These are phyloP conservation scores for Brachionichthys hirsutus DNA, from an alignment of 2,113 vertebrate genomes.

Conservation along the genomic window DNA sequence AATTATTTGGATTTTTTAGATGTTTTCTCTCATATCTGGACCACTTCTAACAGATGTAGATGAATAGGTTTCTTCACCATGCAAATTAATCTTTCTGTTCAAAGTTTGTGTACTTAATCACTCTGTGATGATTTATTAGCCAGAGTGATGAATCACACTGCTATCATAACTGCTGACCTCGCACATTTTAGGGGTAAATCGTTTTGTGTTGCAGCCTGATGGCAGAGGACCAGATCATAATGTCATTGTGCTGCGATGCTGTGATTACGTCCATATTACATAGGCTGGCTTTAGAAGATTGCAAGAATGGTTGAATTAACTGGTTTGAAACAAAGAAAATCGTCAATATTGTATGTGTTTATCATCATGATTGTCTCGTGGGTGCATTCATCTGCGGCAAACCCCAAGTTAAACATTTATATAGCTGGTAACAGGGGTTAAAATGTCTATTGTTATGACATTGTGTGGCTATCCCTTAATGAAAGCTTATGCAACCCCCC, in stretches of 20 bases:
- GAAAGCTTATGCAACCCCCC: too few species aligned
- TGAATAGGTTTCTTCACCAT: conserved; percentile 28
- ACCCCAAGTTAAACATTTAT: background rate
- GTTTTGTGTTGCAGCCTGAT: conserved; percentile 54
- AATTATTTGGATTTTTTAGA: conserved; percentile 25
- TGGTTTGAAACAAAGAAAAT: too few species aligned
- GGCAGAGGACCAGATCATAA: too few species aligned
- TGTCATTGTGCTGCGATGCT: too few species aligned
- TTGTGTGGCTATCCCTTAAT: too few species aligned
- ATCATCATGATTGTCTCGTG: background rate
- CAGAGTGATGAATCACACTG: conserved; percentile 62
- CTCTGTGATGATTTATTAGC: conserved; percentile 61
- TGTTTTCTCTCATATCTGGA: conserved; percentile 41
- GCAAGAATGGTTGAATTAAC: too few species aligned
- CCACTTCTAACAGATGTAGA: conserved; percentile 34
- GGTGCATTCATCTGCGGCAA: background rate
- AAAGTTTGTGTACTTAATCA: conserved; percentile 61
- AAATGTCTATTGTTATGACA: background rate
- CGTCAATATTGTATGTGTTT: background rate
- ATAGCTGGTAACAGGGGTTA: background rate
- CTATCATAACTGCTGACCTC: conserved; percentile 51
- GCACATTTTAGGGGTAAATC: conserved; percentile 52
- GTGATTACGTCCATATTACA: too few species aligned
- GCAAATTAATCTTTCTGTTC: conserved; percentile 65
- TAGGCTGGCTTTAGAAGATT: too few species aligned